Evolutionary conservation across 1,140 invertebrate species (phyloP).

Genomic region (Sitophilus oryzae): DNA sequence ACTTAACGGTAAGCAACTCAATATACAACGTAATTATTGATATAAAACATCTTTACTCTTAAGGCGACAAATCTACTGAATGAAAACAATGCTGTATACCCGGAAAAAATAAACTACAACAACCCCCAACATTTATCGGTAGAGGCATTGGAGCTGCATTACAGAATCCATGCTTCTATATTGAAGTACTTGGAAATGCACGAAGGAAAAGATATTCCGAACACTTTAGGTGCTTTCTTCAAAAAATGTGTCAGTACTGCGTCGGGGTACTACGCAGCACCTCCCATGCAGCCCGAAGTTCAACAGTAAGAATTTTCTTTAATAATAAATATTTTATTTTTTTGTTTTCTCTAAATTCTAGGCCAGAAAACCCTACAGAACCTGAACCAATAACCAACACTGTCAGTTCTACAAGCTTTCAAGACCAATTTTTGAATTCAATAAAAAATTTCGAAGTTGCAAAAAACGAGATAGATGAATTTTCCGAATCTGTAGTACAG

Average conservation of each 20-base stretch:
- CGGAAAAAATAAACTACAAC: constrained; percentile 78
- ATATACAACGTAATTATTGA: background rate
- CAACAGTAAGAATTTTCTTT: constrained; percentile 2
- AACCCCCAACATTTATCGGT: constrained; percentile 75
- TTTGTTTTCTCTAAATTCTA: background rate
- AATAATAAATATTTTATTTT: background rate
- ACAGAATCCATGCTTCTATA: constrained; percentile 76
- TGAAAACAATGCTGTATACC: constrained; percentile 78
- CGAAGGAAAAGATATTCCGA: constrained; percentile 43
- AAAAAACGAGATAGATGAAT: constrained; percentile 6
- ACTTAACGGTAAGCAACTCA: constrained; percentile 54
- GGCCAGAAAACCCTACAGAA: background rate
- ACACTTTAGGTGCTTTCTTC: constrained; percentile 37
- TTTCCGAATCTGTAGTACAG: constrained; percentile 8
- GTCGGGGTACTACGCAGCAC: background rate
- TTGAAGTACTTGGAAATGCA: constrained; percentile 78
- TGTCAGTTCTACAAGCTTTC: constrained; percentile 15
- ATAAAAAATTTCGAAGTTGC: constrained; percentile 1
- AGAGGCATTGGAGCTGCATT: constrained; percentile 84
- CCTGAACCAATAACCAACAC: too few species aligned
- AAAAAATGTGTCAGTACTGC: constrained; percentile 36
- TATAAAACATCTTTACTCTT: constrained; percentile 25
- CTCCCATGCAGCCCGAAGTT: too few species aligned
- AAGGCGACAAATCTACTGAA: constrained; percentile 67
- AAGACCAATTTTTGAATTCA: constrained; percentile 26